A percentile compares a stretch with the other conserved stretches of the same genome.
Evolutionary conservation across 1,140 invertebrate species (phyloP).

Genomic region (Pogonognathellus flavescens): DNA sequence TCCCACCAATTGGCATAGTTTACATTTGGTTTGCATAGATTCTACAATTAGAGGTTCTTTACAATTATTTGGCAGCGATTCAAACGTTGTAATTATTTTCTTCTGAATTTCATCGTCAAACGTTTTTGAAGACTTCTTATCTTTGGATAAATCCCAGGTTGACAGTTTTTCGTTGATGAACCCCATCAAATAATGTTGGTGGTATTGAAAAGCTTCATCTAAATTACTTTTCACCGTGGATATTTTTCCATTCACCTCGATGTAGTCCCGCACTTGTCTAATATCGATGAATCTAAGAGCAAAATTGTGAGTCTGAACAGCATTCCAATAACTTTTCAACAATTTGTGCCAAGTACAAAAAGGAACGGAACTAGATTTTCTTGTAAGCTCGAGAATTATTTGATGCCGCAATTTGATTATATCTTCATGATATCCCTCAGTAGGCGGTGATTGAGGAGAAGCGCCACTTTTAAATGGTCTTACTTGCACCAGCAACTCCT

Average conservation of each 20-base stretch:
- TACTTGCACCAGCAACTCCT: constrained; percentile 19
- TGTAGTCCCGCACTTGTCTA: neutral
- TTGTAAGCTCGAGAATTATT: constrained; percentile 18
- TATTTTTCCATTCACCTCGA: neutral
- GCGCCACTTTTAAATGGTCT: constrained; percentile 54
- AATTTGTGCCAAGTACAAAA: constrained; percentile 51
- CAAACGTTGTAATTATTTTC: neutral
- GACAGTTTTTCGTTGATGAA: neutral
- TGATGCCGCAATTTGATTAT: neutral
- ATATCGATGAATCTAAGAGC: neutral
- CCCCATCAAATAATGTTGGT: neutral
- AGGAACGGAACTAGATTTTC: neutral
- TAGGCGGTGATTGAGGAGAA: constrained; percentile 20
- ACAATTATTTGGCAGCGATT: neutral
- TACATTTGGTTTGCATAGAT: neutral
- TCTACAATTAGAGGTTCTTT: neutral
- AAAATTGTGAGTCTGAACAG: constrained; percentile 35
- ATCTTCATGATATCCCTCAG: constrained; percentile 47
- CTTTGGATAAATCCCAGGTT: neutral
- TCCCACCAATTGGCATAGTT: neutral
- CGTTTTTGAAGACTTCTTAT: neutral
- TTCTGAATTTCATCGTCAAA: neutral
- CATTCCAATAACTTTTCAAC: constrained; percentile 34
- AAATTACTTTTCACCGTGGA: neutral
- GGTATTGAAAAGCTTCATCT: neutral